Base-by-base conservation (phyloP, 2,113 vertebrate genomes). In the Ranitomeya imitator region DNA sequence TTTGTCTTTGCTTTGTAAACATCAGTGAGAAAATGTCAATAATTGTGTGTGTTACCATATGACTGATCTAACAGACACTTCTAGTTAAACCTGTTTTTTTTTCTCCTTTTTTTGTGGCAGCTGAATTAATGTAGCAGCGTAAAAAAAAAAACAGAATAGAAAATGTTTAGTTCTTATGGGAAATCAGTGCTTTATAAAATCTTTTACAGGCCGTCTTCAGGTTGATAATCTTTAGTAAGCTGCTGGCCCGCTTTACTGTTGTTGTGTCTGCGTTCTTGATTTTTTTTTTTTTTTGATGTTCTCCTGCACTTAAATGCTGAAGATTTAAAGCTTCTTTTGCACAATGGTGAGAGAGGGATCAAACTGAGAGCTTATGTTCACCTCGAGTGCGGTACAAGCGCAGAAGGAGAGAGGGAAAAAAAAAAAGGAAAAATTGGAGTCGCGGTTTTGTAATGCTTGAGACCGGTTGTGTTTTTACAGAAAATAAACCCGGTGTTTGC, bases 381-480 rank as follows among this genome's bases (percentile, higher is more conserved):
- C 89, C 88, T 81, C 92, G 90, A 88, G 91, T 90, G 90, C 92
- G 91, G 89, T 91, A 92, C 77, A 69, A 31, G 85, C 61, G 9
- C 77, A 87, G n/a, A 69, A 77, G 79, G 67, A 60, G 57, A 51
- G 60, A 69, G 13, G 69, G 13, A 61, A 65, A 19, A 45, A 69
- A 86, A 52, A 60, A 83, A 87, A 81, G 26, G 26, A 80, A 67
- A 51, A 52, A 88, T 88, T 88, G 65, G 26, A 82, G 67, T 88
- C 37, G 67, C 86, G 59, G 78, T 71, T 73, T 81, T 59, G 52
- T 80, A 80, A 82, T 82, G 67, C 55, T 73, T 9, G 16, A 59
- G 74, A 82, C 86, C 19, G 78, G 93, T 94, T 94, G 91, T 90
- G 89, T 94, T 95, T 94, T 95, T 94, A 93, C 92, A 90, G 86